Conservation (phyloP, 1,140 invertebrate genomes). For the Penaeus japonicus region DNA sequence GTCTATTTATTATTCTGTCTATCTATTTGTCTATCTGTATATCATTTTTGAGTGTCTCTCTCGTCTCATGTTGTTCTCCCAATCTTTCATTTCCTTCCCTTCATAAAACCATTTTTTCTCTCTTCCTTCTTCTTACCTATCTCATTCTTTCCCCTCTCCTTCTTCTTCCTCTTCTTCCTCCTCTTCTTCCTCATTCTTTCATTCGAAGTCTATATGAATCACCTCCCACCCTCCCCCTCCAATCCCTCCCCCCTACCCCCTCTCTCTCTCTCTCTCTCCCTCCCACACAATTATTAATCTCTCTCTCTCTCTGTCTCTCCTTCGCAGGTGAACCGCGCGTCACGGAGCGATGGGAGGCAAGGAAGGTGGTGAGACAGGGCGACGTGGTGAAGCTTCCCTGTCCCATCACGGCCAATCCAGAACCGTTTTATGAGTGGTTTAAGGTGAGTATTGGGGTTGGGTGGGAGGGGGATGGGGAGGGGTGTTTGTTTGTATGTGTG, state of each 20-base stretch:
- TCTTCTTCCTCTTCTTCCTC: not conserved
- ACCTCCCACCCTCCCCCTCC: not conserved
- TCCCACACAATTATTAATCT: too few species aligned
- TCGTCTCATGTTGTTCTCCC: too few species aligned
- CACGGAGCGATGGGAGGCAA: not conserved
- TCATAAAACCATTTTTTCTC: too few species aligned
- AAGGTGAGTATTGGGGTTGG: too few species aligned
- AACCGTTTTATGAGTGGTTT: conserved; percentile 23
- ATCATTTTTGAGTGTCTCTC: too few species aligned
- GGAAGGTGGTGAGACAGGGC: conserved; percentile 19
- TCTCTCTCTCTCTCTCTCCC: not conserved
- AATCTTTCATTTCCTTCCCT: too few species aligned
- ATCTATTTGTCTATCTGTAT: too few species aligned
- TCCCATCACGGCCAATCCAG: conserved; percentile 1
- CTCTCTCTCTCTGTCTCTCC: too few species aligned
- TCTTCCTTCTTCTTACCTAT: too few species aligned
- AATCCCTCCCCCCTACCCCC: not conserved
- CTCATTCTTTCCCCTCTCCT: not conserved
- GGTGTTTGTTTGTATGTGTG: too few species aligned
- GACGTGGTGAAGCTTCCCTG: not conserved
- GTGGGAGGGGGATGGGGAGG: too few species aligned
- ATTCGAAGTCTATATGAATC: not conserved
- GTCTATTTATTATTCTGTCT: too few species aligned
- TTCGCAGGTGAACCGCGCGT: conserved; percentile 25
- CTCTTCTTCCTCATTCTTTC: not conserved